Percentiles rank a stretch among this genome's conserved stretches.
phyloP scores from a whole-genome alignment of 2,113 vertebrate species.

The Atractosteus spatula region DNA sequence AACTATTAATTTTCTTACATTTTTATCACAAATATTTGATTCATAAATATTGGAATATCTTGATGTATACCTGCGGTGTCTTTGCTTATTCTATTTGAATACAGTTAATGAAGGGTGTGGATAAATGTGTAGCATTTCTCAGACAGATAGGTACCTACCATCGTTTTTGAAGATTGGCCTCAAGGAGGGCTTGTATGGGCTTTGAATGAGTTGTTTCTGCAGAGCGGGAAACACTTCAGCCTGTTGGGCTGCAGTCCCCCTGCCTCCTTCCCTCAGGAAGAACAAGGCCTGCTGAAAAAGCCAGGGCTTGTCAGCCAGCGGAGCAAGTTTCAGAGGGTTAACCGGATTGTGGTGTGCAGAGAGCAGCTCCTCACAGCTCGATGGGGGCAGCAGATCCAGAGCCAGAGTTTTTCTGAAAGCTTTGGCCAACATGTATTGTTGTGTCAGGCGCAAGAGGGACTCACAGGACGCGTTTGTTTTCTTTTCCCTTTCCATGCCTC shows the following conservation, averaged over 20 bases:
- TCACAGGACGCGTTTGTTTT: conserved; percentile 22
- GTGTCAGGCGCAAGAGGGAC: conserved; percentile 35
- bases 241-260: conserved; percentile 30
- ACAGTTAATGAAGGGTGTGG: too few relatives aligned
- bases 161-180: conserved; percentile 15
- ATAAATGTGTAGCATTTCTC: too few relatives aligned
- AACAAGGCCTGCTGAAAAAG: conserved; percentile 20
- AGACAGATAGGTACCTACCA: conserved; percentile 18
- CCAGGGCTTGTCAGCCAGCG: conserved; percentile 26
- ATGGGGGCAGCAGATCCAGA: conserved; percentile 36
- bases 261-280: conserved; percentile 26
- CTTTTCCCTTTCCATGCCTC: conserved; percentile 16
- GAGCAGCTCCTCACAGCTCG: conserved; percentile 32
- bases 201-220: conserved; percentile 30
- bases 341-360: conserved; percentile 17
- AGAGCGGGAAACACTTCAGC: conserved; percentile 21
- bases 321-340: conserved; percentile 25
- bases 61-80: too few relatives aligned
- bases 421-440: conserved; percentile 30
- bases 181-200: conserved; percentile 19
- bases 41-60: too few relatives aligned
- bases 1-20: too few relatives aligned
- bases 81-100: too few relatives aligned
- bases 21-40: too few relatives aligned
- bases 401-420: conserved; percentile 32